phyloP scores from a whole-genome alignment of 1,140 invertebrate species.

The Phymastichus coffea region DNA sequence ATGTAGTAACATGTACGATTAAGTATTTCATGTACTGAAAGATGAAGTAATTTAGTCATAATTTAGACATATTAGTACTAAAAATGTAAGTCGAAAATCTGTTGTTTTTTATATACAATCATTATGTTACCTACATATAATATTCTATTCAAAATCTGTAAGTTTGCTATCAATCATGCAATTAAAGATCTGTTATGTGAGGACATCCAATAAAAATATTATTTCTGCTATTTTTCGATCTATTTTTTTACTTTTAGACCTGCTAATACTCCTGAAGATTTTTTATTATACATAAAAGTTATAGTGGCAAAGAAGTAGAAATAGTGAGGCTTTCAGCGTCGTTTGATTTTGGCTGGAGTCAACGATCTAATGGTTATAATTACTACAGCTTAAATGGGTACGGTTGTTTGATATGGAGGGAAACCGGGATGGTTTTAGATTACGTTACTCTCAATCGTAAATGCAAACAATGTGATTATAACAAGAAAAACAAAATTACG shows the following conservation, averaged over 20 bases:
- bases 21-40: too few species aligned
- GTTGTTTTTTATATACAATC: too few species aligned
- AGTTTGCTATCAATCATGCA: too few species aligned
- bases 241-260: not conserved
- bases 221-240: too few species aligned
- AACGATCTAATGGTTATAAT: not conserved
- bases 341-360: not conserved
- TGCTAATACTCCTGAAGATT: not conserved
- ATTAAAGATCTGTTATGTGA: too few species aligned
- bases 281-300: not conserved
- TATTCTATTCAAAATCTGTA: too few species aligned
- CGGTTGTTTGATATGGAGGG: not conserved
- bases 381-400: slow-evolving; percentile 11
- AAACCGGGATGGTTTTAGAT: not conserved
- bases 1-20: too few species aligned
- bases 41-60: too few species aligned
- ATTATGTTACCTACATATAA: too few species aligned
- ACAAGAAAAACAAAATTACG: slow-evolving; percentile 2
- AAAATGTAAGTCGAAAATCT: too few species aligned
- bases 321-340: not conserved
- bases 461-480: not conserved
- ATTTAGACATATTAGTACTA: too few species aligned
- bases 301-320: not conserved
- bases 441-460: not conserved
- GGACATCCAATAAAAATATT: too few species aligned